Evolutionary conservation across 2,113 vertebrate species (phyloP), one percentile per base, ranked within the genome.

Genomic region (Hypanus sabinus): DNA sequence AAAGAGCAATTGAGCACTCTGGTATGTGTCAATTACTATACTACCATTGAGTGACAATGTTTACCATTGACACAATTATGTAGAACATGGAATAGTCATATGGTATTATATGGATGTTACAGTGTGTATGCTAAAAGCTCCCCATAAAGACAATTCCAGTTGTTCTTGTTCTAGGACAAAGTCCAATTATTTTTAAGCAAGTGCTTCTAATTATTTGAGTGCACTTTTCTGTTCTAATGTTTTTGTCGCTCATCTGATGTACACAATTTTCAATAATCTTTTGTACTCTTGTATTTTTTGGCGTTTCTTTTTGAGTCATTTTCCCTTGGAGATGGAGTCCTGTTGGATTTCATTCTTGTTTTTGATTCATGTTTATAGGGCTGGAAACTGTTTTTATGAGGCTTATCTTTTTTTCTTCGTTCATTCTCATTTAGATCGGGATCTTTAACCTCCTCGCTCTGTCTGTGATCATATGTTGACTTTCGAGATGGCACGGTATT

Each of bases 401-500:
- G 95, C 93, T 95, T 96, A 71, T 95, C 95, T 70, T 94, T 97
- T 97, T 94, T 97, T 96, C 94, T 94, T 96, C 95, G 95, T 95
- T 94, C 96, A 95, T 95, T 96, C 94, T 96, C 96, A 94, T 94
- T 96, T 93, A 96, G 94, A 9, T 95, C 94, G 0, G 96, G 94
- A 46, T 97, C 96, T 94, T 97, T 94, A 46, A 24, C 36, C 27
- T 95, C 95, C 94, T 97, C 96, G 65, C 96, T 95, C 27, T 95
- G 95, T 75, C 97, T 96, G 0, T 94, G 95, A 68, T 96, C 97
- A 73, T 73, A 46, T 7, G 73, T 22, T 62, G 94, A 55, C 75
- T 38, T 94, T 18, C 60, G 94, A 94, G 97, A 96, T 0, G 97
- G 96, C 95, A 98, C 95, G 0, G 98, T 98, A 91, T 98, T 98